Conservation (phyloP, 2,113 vertebrate species). For the Electrona antarctica region DNA sequence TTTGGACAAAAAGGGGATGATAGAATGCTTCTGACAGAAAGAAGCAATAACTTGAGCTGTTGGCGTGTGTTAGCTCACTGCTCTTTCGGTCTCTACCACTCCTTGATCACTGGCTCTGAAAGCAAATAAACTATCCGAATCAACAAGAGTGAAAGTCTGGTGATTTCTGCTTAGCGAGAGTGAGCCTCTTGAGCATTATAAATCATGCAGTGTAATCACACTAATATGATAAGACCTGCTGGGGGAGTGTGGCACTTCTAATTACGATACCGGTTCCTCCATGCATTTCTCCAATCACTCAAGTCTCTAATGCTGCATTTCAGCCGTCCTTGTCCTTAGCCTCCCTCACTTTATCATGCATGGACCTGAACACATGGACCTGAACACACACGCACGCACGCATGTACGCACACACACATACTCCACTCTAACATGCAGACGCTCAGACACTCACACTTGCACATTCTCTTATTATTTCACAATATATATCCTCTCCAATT, state of each 20-base stretch:
- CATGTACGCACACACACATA: not conserved
- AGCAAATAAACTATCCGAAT: constrained; percentile 9
- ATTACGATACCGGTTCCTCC: constrained; percentile 39
- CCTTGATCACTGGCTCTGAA: constrained; percentile 2
- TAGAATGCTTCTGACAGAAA: not conserved
- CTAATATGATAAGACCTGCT: constrained; percentile 51
- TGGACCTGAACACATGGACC: constrained; percentile 9
- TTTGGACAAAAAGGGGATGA: not conserved
- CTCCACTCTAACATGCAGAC: not conserved
- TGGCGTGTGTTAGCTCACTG: not conserved
- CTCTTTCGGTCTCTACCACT: constrained; percentile 1
- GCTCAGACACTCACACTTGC: not conserved
- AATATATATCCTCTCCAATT: too few species aligned
- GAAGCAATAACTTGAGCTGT: not conserved
- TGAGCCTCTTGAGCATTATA: constrained; percentile 25
- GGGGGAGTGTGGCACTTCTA: constrained; percentile 48
- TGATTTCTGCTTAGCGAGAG: constrained; percentile 34
- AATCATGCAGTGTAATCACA: constrained; percentile 55
- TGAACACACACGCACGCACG: not conserved
- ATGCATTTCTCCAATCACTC: constrained; percentile 43
- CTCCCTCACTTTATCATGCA: constrained; percentile 24
- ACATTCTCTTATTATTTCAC: not conserved
- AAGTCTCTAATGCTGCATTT: constrained; percentile 19
- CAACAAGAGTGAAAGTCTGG: constrained; percentile 5
- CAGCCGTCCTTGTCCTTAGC: constrained; percentile 17